phyloP scores from a whole-genome alignment of 2,797 vertebrate species.

The Coendou prehensilis region DNA sequence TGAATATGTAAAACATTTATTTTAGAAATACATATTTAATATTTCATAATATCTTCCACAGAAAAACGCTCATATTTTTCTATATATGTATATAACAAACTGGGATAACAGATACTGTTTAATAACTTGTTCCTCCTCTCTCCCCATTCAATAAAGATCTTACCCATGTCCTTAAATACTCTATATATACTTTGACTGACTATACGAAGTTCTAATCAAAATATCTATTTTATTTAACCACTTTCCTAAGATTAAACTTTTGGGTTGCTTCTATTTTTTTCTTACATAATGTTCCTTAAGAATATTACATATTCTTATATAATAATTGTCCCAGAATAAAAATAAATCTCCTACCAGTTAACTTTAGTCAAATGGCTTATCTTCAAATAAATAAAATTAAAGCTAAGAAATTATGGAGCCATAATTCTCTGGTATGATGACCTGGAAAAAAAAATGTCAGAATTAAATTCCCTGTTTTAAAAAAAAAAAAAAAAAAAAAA shows the following conservation, averaged over 20 bases:
- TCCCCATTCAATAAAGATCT: not conserved
- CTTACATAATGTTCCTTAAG: not conserved
- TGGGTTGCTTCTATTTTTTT: conserved; percentile 7
- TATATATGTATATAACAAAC: not conserved
- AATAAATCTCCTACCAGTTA: conserved; percentile 28
- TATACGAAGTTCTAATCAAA: conserved; percentile 17
- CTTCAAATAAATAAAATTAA: conserved; percentile 67
- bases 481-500: not conserved
- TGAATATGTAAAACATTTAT: conserved; percentile 50
- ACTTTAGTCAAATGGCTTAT: conserved; percentile 54
- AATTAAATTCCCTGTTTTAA: conserved; percentile 55
- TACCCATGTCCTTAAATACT: not conserved
- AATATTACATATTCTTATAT: conserved; percentile 6
- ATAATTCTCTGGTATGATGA: conserved; percentile 52
- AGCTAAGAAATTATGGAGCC: conserved; percentile 53
- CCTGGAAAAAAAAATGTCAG: conserved; percentile 33
- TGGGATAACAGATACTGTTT: not conserved
- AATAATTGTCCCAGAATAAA: conserved; percentile 43
- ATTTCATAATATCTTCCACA: not conserved
- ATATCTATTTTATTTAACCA: not conserved
- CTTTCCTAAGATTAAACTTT: conserved; percentile 55
- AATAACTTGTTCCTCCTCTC: conserved; percentile 6
- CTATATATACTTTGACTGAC: conserved; percentile 4
- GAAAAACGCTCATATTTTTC: conserved; percentile 33
- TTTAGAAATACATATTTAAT: conserved; percentile 61